A percentile compares a stretch with the other conserved stretches of the same genome.
These are phyloP conservation scores for Protobothrops mucrosquamatus DNA, from an alignment of 2,113 vertebrate genomes.

Conservation along the genomic window DNA sequence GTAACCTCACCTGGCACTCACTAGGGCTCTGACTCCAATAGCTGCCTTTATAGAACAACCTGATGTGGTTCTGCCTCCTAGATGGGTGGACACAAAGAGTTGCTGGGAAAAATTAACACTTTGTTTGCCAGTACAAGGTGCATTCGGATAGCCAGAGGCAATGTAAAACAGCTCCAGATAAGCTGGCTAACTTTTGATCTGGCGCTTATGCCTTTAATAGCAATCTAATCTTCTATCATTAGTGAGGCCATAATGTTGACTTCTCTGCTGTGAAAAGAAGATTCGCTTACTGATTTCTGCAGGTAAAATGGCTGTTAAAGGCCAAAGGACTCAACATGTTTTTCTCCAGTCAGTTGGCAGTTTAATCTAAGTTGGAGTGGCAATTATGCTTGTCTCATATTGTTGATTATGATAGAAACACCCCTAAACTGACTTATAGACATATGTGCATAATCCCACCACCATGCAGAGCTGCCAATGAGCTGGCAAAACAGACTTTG, in stretches of 20 bases:
- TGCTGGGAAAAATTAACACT: not conserved
- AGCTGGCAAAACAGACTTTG: slow-evolving; percentile 10
- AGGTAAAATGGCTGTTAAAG: not conserved
- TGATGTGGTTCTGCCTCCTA: not conserved
- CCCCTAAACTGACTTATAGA: not conserved
- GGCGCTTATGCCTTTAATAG: not conserved
- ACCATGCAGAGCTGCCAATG: not conserved
- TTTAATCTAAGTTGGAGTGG: not conserved
- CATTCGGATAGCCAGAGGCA: not conserved
- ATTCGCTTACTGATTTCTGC: not conserved
- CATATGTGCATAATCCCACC: not conserved
- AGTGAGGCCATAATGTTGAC: not conserved
- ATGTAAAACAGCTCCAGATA: not conserved
- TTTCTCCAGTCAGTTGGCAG: not conserved
- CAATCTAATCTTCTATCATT: not conserved
- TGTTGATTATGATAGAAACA: not conserved
- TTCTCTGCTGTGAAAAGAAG: fast-evolving
- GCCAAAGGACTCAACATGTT: not conserved
- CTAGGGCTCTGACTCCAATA: not conserved
- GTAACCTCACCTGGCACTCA: not conserved
- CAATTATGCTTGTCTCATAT: not conserved
- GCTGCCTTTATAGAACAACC: not conserved
- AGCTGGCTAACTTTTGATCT: not conserved
- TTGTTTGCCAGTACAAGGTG: not conserved
- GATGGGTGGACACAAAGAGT: not conserved